These are phyloP conservation scores for Rhynchotus rufescens DNA, from an alignment of 2,797 vertebrate species.

Conservation along the genomic window DNA sequence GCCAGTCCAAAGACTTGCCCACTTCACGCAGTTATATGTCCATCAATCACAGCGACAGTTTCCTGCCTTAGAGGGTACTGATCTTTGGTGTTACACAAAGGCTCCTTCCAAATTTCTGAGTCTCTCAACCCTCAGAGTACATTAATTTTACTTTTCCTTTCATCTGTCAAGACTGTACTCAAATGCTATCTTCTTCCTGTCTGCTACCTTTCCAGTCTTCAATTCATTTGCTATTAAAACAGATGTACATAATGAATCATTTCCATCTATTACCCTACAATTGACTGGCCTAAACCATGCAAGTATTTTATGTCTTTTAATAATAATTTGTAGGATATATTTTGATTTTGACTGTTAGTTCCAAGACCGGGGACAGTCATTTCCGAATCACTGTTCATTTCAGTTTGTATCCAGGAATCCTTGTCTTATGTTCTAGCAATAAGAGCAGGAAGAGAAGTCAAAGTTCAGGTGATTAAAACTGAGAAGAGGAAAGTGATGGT, in stretches of 20 bases:
- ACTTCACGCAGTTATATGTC: fast-evolving
- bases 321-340: background rate
- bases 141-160: background rate
- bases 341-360: background rate
- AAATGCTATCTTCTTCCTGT: background rate
- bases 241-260: background rate
- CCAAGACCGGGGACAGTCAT: background rate
- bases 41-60: background rate
- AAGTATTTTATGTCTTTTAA: background rate
- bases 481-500: background rate
- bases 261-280: too few species aligned
- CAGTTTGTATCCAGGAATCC: background rate
- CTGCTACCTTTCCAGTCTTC: background rate
- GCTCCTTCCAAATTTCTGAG: background rate
- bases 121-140: background rate
- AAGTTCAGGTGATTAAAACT: background rate
- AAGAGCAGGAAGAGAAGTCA: background rate
- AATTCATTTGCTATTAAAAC: background rate
- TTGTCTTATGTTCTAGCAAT: background rate
- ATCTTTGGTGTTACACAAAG: background rate
- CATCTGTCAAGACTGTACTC: background rate
- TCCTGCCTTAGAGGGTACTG: fast-evolving
- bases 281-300: background rate
- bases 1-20: background rate
- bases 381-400: background rate